Evolutionary conservation across 2,888 invertebrate genomes (phyloP).

Genomic region (Drosophila antonietae): DNA sequence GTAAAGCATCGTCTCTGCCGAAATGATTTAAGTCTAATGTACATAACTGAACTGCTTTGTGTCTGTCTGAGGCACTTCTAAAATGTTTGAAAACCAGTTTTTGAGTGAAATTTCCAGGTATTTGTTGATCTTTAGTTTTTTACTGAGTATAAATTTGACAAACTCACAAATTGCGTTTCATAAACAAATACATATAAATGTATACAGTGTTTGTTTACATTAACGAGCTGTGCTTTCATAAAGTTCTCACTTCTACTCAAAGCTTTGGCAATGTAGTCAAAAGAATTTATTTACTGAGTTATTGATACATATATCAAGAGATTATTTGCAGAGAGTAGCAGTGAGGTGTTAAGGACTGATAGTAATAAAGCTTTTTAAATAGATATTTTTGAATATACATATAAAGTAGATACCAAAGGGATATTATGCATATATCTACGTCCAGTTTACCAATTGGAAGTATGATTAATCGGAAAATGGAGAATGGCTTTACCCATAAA

Average conservation of each 20-base stretch:
- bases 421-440: too few relatives aligned
- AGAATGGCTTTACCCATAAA: too few relatives aligned
- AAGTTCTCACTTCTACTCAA: background rate
- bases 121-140: too few relatives aligned
- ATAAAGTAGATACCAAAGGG: too few relatives aligned
- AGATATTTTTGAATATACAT: too few relatives aligned
- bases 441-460: too few relatives aligned
- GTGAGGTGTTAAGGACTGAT: too few relatives aligned
- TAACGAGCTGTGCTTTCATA: background rate
- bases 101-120: background rate
- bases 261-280: background rate
- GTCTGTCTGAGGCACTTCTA: too few relatives aligned
- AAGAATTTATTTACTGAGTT: background rate
- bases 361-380: too few relatives aligned
- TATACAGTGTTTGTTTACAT: background rate
- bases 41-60: background rate
- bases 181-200: background rate
- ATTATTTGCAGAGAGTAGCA: background rate
- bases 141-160: background rate
- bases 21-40: background rate
- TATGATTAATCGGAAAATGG: too few relatives aligned
- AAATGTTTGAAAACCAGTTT: slow-evolving; percentile 9
- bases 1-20: too few relatives aligned
- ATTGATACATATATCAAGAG: background rate
- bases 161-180: background rate